Base-by-base conservation (phyloP, 2,113 vertebrate genomes). In the Semnornis frantzii region DNA sequence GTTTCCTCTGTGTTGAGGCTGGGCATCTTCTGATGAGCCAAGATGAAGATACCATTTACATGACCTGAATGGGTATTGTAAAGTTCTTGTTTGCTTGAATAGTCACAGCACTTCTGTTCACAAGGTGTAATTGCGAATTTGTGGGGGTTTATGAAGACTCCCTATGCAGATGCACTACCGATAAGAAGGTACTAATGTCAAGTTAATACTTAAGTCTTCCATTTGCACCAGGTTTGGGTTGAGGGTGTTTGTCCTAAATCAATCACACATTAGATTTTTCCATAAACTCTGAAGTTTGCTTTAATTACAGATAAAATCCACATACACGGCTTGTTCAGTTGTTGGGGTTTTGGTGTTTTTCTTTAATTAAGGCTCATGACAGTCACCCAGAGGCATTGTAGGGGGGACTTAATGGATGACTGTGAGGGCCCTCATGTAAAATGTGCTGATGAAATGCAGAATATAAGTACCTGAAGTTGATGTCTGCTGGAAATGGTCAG, bases 121-220 rank as follows among this genome's bases (percentile, higher is more conserved):
- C 87, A 89, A 85, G 48, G 24, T 72, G 7, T 65, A 81, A 73
- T 76, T 92, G 90, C 90, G 90, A 95, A 75, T 84, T 72, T 78
- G 82, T 50, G 54, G 85, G 69, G 14, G 57, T 82, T 91, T 70
- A 85, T 85, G 93, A 96, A 93, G 93, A 83, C 60, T 86, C 50
- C 82, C 66, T 84, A 42, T 75, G 91, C 82, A 92, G 82, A 74
- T 81, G 91, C 91, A 94, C 94, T 96, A 87, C 82, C 86, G 90
- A 72, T 78, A 84, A 91, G 82, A 83, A 77, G 34, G 65, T 88
- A 34, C 89, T 72, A 11, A 63, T 74, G 76, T 94, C 79, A 39
- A 55, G 62, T 69, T 85, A 54, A 33, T 85, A 82, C 12, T 87
- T 78, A 87, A 87, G 46, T 95, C 64, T 90, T 86, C 50, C 6